Conservation (phyloP, 2,888 invertebrate genomes). For the Synergus laeviventris region DNA sequence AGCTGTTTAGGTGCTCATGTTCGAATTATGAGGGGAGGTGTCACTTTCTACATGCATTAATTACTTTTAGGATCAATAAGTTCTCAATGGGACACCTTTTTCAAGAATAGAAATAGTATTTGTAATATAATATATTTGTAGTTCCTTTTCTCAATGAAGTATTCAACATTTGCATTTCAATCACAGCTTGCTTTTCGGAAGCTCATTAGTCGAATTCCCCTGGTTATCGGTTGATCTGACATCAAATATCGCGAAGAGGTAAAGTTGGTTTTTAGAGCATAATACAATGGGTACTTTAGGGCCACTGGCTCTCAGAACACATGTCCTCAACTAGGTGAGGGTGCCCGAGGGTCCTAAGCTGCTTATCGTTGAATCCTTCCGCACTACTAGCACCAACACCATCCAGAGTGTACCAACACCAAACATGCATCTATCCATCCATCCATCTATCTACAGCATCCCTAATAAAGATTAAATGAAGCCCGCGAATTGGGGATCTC, state of each 20-base stretch:
- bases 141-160: neutral
- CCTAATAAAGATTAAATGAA: constrained; percentile 40
- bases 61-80: neutral
- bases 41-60: too few relatives aligned
- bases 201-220: neutral
- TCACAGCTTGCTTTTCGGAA: constrained; percentile 6
- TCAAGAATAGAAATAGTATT: neutral
- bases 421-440: constrained; percentile 3
- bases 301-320: constrained; percentile 34
- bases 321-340: constrained; percentile 39
- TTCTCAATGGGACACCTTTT: neutral
- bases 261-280: neutral
- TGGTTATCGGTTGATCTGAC: constrained; percentile 19
- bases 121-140: too few relatives aligned
- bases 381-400: constrained; percentile 35
- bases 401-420: constrained; percentile 20
- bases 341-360: constrained; percentile 40
- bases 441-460: constrained; percentile 3
- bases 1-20: too few relatives aligned
- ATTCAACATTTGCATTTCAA: neutral
- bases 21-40: too few relatives aligned
- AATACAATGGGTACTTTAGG: constrained; percentile 20
- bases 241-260: constrained; percentile 38
- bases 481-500: constrained; percentile 13
- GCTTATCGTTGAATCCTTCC: constrained; percentile 43